Conservation (phyloP, 2,113 vertebrate genomes). For the Pterophyllum scalare region DNA sequence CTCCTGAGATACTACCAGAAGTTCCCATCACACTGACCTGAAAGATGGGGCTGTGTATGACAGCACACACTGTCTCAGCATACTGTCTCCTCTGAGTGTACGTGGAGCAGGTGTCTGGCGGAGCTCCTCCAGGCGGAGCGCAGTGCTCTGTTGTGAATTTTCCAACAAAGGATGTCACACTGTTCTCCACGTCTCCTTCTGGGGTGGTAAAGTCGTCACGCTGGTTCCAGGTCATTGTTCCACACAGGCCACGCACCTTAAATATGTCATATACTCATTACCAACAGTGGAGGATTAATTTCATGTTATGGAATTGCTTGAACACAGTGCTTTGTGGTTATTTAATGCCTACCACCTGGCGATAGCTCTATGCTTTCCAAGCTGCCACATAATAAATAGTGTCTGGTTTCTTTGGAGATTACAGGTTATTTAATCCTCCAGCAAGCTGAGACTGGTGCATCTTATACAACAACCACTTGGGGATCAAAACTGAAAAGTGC, state of each 20-base stretch:
- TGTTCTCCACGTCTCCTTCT: slow-evolving; percentile 87
- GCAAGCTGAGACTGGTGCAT: too few relatives aligned
- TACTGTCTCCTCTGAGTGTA: slow-evolving; percentile 79
- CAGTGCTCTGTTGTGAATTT: slow-evolving; percentile 84
- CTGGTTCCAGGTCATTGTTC: slow-evolving; percentile 91
- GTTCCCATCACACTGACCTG: slow-evolving; percentile 76
- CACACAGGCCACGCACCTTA: slow-evolving; percentile 91
- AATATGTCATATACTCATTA: neutral
- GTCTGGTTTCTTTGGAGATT: neutral
- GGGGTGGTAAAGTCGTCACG: slow-evolving; percentile 91
- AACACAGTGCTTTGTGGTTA: neutral
- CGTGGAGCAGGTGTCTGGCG: slow-evolving; percentile 77
- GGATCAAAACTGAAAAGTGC: too few relatives aligned
- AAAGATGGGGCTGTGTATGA: slow-evolving; percentile 81
- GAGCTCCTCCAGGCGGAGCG: neutral
- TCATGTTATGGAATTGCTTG: neutral
- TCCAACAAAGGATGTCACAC: slow-evolving; percentile 78
- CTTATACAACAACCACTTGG: too few relatives aligned
- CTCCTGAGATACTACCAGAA: rapidly evolving
- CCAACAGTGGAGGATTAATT: neutral
- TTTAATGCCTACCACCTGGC: neutral
- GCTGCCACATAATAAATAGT: neutral
- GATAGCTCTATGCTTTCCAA: rapidly evolving
- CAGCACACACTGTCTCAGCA: slow-evolving; percentile 81
- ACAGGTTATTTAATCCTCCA: too few relatives aligned